Base-by-base conservation (phyloP, 2,113 vertebrate species). In the Anser brachyrhynchus region DNA sequence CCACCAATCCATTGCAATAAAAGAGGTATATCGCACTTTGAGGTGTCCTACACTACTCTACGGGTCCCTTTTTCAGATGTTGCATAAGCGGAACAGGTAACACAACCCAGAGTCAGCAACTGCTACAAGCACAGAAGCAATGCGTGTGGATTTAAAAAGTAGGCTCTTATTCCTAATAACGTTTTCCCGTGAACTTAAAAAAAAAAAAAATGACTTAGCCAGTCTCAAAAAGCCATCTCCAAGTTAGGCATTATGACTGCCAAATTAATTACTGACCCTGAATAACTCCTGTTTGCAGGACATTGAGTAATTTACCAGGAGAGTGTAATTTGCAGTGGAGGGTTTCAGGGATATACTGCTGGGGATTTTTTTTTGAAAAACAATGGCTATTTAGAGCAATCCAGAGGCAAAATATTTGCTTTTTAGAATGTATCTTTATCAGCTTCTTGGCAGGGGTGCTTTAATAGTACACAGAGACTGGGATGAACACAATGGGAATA, bases 231-330 rank as follows among this genome's bases (percentile, higher is more conserved):
- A 72, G 17, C 31, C 5, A 0, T 22, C 77, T 80, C 43, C 73
- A 61, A 82, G 15, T n/a, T 39, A 93, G 46, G n/a, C 2, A 0
- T 74, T n/a, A 67, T 25, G 51, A 43, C 14, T 78, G 79, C 66
- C 52, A 74, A 64, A 84, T 70, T 87, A 92, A 89, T 94, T 81
- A 64, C 22, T 74, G 41, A 77, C 39, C 74, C 49, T 11, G 81
- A 81, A 79, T 65, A 87, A 96, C 76, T 92, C 80, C 75, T 72
- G 44, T 87, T 89, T 96, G 81, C 10, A 39, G 85, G 71, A 93
- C 65, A 67, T 2, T 51, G 43, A 95, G 62, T 52, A 69, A 84
- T 73, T 91, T 31, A 74, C 46, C 61, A 81, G 39, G 64, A 59
- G 13, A 25, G 20, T 17, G n/a, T 61, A 59, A 81, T 90, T 93